A percentile compares a stretch with the other conserved stretches of the same genome.
Conservation (phyloP, 2,888 invertebrate genomes). For the Panzeria rudis region DNA sequence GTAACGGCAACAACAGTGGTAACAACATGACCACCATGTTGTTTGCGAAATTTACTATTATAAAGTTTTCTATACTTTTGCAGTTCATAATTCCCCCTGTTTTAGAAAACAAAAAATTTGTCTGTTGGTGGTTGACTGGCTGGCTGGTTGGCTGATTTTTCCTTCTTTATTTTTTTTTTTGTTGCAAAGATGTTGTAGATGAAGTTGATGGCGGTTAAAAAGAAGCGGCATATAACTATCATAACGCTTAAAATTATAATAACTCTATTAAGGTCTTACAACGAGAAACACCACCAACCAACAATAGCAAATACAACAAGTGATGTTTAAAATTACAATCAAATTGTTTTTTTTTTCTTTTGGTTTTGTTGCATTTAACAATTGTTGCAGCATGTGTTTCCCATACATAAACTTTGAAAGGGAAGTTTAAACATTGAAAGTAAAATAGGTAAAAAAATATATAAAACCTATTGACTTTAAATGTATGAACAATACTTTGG, state of each 20-base stretch:
- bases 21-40: conserved; percentile 72
- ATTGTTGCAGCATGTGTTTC: conserved; percentile 69
- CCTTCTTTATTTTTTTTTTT: neutral
- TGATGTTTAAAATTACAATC: conserved; percentile 70
- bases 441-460: conserved; percentile 2
- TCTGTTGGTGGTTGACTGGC: conserved; percentile 60
- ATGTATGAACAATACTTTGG: conserved; percentile 52
- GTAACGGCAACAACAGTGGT: conserved; percentile 59
- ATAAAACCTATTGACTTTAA: conserved; percentile 32
- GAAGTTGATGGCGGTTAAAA: conserved; percentile 61
- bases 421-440: conserved; percentile 38
- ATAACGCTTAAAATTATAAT: conserved; percentile 83
- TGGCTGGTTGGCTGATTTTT: neutral
- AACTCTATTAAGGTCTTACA: conserved; percentile 79
- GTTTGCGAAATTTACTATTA: conserved; percentile 65
- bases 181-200: conserved; percentile 55
- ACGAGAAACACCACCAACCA: conserved; percentile 56
- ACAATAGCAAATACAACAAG: conserved; percentile 55
- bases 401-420: conserved; percentile 62
- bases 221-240: conserved; percentile 75
- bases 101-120: conserved; percentile 30
- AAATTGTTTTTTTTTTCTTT: conserved; percentile 39
- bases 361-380: conserved; percentile 50
- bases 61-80: conserved; percentile 31
- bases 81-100: conserved; percentile 51